Evolutionary conservation across 1,140 invertebrate species (phyloP).

Genomic region (Bactericera cockerelli): DNA sequence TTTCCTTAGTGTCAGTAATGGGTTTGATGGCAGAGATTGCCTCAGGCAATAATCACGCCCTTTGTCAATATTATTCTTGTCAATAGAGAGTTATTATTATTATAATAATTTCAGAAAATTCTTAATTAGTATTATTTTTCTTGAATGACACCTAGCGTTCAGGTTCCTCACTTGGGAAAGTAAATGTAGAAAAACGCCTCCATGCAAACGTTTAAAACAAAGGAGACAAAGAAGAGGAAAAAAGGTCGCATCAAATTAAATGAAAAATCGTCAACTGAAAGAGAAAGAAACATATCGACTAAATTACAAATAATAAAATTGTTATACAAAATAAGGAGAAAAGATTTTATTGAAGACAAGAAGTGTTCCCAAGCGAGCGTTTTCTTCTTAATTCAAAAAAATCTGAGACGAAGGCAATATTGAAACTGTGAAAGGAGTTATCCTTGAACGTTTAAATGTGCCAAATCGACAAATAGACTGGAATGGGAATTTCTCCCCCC

Average conservation of each 20-base stretch:
- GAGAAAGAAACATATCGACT: background rate
- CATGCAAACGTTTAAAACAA: too few species aligned
- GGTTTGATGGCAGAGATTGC: too few species aligned
- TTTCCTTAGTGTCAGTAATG: too few species aligned
- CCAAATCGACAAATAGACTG: conserved; percentile 6
- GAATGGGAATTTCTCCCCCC: too few species aligned
- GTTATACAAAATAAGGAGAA: conserved; percentile 1
- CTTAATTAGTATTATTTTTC: too few species aligned
- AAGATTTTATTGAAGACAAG: conserved; percentile 4
- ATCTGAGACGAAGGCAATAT: conserved; percentile 1
- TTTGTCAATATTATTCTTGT: too few species aligned
- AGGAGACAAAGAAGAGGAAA: background rate
- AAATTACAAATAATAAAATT: conserved; percentile 8
- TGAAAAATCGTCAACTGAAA: background rate
- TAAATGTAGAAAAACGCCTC: too few species aligned
- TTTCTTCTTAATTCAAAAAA: conserved; percentile 8
- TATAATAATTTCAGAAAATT: too few species aligned
- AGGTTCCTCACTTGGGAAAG: too few species aligned
- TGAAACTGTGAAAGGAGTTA: background rate
- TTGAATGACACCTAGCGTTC: too few species aligned
- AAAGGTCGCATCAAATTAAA: background rate
- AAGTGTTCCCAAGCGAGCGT: background rate
- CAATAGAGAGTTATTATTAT: too few species aligned
- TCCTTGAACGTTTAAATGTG: background rate
- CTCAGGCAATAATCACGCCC: too few species aligned